phyloP scores from a whole-genome alignment of 2,797 vertebrate genomes.

The Myiotriccus ornatus region DNA sequence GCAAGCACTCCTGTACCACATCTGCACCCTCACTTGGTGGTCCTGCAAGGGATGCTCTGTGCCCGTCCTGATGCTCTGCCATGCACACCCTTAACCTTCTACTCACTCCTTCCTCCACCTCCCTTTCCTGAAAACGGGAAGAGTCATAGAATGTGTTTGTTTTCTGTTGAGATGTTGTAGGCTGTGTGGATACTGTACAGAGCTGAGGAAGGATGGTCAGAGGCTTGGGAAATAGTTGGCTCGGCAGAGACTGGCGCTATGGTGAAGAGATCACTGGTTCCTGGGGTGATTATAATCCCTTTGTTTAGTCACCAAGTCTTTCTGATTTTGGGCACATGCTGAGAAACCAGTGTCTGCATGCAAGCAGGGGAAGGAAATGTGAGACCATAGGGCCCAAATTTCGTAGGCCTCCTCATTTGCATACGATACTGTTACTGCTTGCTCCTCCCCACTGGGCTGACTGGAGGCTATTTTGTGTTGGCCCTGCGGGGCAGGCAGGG shows the following conservation, averaged over 20 bases:
- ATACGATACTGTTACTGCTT: neutral
- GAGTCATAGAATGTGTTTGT: rapidly evolving
- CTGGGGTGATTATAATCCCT: neutral
- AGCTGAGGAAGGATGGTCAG: neutral
- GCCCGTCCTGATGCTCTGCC: neutral
- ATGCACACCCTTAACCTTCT: neutral
- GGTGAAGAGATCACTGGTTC: neutral
- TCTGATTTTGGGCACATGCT: neutral
- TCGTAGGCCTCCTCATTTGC: neutral
- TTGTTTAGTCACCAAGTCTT: neutral
- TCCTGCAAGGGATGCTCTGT: rapidly evolving
- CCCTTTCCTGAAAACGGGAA: neutral
- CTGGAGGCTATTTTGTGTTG: neutral
- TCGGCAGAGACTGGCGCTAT: rapidly evolving
- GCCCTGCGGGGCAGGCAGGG: rapidly evolving
- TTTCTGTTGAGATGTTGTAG: neutral
- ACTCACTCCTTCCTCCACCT: neutral
- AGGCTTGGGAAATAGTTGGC: neutral
- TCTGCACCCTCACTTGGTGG: rapidly evolving
- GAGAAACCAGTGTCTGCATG: neutral
- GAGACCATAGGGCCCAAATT: neutral
- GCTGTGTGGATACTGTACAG: neutral
- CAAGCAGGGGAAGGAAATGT: neutral
- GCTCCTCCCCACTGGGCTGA: neutral
- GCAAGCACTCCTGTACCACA: rapidly evolving